Base-by-base conservation (phyloP, 2,888 invertebrate genomes). In the Petrolisthes manimaculis region DNA sequence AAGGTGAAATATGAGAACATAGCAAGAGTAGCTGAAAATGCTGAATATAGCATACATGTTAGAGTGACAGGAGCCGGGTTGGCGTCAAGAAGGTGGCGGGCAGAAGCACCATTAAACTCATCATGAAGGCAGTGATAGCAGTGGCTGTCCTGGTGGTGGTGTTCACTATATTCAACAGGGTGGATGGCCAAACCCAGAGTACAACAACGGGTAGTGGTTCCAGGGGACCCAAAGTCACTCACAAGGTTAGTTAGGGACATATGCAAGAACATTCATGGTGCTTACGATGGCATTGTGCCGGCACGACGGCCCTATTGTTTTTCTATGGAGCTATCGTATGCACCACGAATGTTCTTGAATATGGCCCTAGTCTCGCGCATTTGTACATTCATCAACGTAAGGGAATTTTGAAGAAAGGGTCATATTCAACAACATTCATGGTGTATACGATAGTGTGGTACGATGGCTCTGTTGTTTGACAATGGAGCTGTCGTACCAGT, bases 171-270 rank as follows among this genome's bases (percentile, higher is more conserved):
- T 84, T 77, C 75, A 67, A 61, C 53, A 3, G 56, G 24, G 71
- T n/a, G 8, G 61, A 55, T 75, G 84, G 71, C 18, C 14, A 55
- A 21, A n/a, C 55, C 1, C 4, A 12, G 5, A 8, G 37, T 18
- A n/a, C 53, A 8, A 82, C 61, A 82, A 84, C 53, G 71, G 84
- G 21, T 18, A 24, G 51, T 55, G 77, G 54, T 2, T n/a, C 69
- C 55, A 86, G 75, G 80, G 86, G 86, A 3, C 86, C 86, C 5
- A 86, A 86, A 75, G 86, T 82, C 18, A 86, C 86, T 5, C 74
- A 81, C 18, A 71, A 56, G 74, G 86, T 82, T 53, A 81, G 84
- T 67, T 77, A 18, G 4, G 74, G 18, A 1, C 18, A 21, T 8
- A 74, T 9, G 24, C 21, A 12, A 9, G n/a, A 37, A 37, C n/a